These are phyloP conservation scores for Porphyrio hochstetteri DNA, from an alignment of 2,113 vertebrate genomes.

Conservation along the genomic window DNA sequence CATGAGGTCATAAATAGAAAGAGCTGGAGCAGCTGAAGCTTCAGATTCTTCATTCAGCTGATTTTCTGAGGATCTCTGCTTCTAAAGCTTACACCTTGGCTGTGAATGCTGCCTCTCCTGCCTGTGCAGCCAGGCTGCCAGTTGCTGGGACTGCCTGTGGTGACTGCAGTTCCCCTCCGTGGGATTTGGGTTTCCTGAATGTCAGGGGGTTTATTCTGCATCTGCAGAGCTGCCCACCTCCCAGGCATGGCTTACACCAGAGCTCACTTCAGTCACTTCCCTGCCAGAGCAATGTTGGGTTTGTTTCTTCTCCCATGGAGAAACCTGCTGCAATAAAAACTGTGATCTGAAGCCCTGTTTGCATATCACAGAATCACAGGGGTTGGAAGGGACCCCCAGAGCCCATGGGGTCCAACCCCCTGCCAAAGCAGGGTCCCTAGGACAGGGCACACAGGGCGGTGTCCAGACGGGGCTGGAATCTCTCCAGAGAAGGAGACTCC, in stretches of 20 bases:
- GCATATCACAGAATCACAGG: too few relatives aligned
- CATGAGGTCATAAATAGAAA: background rate
- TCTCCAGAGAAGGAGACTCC: too few relatives aligned
- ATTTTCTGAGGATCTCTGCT: background rate
- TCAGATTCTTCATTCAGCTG: background rate
- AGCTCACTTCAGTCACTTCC: background rate
- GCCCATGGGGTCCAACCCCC: too few relatives aligned
- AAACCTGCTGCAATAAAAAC: background rate
- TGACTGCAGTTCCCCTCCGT: background rate
- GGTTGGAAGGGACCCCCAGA: too few relatives aligned
- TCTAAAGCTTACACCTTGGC: background rate
- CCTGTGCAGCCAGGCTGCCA: background rate
- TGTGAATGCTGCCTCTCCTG: background rate
- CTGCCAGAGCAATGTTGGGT: background rate
- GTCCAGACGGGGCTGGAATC: too few relatives aligned
- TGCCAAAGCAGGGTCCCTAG: too few relatives aligned
- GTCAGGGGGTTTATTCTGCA: background rate
- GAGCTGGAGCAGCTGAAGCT: constrained; percentile 9
- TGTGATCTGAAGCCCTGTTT: background rate
- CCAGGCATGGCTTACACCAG: background rate
- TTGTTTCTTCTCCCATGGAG: background rate
- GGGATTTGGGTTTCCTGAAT: background rate
- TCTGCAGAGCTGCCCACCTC: background rate
- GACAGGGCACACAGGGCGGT: too few relatives aligned
- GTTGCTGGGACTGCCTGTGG: background rate